Conservation (phyloP, 2,888 invertebrate species). For the Boloria euphrosyne region DNA sequence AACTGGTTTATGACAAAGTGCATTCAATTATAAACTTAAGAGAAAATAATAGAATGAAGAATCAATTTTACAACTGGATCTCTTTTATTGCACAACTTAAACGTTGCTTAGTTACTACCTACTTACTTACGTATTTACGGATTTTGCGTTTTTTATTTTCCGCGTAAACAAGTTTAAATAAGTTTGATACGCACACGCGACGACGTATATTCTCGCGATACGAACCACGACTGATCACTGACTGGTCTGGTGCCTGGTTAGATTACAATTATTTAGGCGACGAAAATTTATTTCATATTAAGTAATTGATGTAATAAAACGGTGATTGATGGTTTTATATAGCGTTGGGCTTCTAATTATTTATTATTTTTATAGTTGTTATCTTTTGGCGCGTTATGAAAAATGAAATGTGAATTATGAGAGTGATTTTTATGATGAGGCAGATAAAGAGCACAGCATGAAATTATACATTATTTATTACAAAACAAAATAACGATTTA, state of each 20-base stretch:
- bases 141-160: neutral
- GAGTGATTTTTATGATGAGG: too few relatives aligned
- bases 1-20: conserved; percentile 34
- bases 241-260: neutral
- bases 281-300: conserved; percentile 5
- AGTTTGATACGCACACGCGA: neutral
- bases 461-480: too few relatives aligned
- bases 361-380: too few relatives aligned
- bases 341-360: too few relatives aligned
- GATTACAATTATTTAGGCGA: neutral
- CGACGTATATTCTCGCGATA: conserved; percentile 24
- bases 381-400: too few relatives aligned
- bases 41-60: neutral
- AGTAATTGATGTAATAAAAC: conserved; percentile 4
- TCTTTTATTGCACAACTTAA: neutral
- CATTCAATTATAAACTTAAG: conserved; percentile 26
- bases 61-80: neutral
- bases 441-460: too few relatives aligned
- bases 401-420: too few relatives aligned
- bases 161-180: conserved; percentile 3
- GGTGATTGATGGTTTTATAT: too few relatives aligned
- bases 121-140: neutral
- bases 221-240: conserved; percentile 18
- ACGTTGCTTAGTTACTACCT: neutral
- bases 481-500: too few relatives aligned